phyloP scores from a whole-genome alignment of 2,888 invertebrate species.

The Oligia fasciuncula region DNA sequence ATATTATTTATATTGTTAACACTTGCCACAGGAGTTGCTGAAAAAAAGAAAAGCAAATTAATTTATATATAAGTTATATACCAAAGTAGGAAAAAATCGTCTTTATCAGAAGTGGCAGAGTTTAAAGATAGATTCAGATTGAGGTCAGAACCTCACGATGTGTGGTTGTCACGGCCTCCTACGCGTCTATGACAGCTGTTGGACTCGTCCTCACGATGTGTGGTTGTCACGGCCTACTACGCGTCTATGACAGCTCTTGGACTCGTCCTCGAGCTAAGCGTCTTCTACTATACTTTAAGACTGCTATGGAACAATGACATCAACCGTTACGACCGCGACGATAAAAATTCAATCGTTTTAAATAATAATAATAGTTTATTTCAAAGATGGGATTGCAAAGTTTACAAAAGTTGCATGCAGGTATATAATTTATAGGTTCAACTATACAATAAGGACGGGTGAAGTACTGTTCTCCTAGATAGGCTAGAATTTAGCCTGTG shows the following conservation, averaged over 20 bases:
- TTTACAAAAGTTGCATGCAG: too few relatives aligned
- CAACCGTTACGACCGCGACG: not conserved
- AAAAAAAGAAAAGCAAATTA: slow-evolving; percentile 22
- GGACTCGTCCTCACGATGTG: too few relatives aligned
- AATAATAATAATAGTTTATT: too few relatives aligned
- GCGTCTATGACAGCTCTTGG: not conserved
- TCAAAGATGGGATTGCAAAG: too few relatives aligned
- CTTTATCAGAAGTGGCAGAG: not conserved
- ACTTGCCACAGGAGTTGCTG: slow-evolving; percentile 82
- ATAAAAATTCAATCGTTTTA: not conserved
- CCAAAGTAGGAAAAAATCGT: not conserved
- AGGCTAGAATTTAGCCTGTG: too few relatives aligned
- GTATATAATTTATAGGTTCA: too few relatives aligned
- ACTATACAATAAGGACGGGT: too few relatives aligned
- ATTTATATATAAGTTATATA: not conserved
- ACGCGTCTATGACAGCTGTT: not conserved
- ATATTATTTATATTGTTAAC: slow-evolving; percentile 74
- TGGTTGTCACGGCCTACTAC: not conserved
- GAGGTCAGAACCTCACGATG: not conserved
- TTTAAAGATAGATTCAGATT: not conserved
- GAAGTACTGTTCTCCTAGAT: too few relatives aligned
- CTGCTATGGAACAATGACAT: not conserved
- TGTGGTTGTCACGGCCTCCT: too few relatives aligned
- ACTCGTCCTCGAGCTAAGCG: too few relatives aligned
- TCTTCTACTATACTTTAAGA: not conserved